Base-by-base conservation (phyloP, 92 coral and sea anemone genomes). In the Phymanthus crucifer region DNA sequence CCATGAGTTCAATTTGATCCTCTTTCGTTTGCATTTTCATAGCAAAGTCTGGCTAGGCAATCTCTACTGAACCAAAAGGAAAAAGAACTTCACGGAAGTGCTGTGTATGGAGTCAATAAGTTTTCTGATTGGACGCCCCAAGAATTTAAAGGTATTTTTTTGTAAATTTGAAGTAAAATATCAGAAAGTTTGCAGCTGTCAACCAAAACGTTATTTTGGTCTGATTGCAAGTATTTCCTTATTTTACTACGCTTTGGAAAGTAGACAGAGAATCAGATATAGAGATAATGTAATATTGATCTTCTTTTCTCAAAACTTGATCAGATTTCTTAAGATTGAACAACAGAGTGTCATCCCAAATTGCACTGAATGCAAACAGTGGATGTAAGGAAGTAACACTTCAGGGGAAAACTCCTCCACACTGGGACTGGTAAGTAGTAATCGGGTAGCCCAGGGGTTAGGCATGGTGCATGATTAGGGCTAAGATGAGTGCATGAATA, bases 91-190 rank as follows among this genome's bases (percentile, higher is more conserved):
- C 85, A 91, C 52, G 99, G 99, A 2, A 82, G 86, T 38, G 99
- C 99, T 79, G 80, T 85, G 3, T 95, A 95, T 85, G 99, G 99
- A 8, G 58, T 95, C n/a, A 95, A 95, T 76, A 93, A 88, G 82
- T 95, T 95, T 70, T 95, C 99, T 50, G 99, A 95, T 70, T 88
- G 91, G 97, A 95, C 99, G 37, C 79, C 90, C 29, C 89, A 85
- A 71, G 99, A 95, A 82, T 95, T 95, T 78, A 83, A 69, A 89
- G 99, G 99, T 95, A 72, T 29, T 43, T 37, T 36, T 23, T 52
- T 13, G 4, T 2, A 43, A 7, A 43, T 11, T 6, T 17, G 13
- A 43, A 43, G 14, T 43, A 10, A 43, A 10, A 43, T 2, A 6
- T 38, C 5, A 10, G 43, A 10, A 6, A 0, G 5, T 38, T 5